A percentile compares a stretch with the other conserved stretches of the same genome.
These are phyloP conservation scores for Xiphophorus couchianus DNA, from an alignment of 2,113 vertebrate species.

Conservation along the genomic window DNA sequence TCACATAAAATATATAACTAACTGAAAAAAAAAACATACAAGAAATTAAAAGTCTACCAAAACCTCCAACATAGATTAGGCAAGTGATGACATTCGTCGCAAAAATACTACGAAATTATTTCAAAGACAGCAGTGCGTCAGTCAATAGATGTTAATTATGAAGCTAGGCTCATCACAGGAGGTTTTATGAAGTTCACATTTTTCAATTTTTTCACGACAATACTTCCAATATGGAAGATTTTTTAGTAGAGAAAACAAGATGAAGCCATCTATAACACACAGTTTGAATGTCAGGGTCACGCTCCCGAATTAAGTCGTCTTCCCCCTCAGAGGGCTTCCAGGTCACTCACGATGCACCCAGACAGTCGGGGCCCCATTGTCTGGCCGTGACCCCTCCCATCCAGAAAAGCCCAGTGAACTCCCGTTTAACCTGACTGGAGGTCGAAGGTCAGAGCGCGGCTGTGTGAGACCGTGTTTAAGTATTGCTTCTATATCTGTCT, in stretches of 20 bases:
- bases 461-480: conserved; percentile 9
- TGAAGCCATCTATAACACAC: neutral
- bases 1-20: neutral
- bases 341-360: conserved; percentile 29
- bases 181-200: no score
- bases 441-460: conserved; percentile 41
- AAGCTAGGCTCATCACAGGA: no score
- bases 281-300: neutral
- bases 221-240: neutral
- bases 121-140: no score
- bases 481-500: conserved; percentile 57
- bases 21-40: neutral
- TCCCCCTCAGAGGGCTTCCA: conserved; percentile 47
- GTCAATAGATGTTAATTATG: no score
- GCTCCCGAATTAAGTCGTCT: conserved; percentile 15
- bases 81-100: no score
- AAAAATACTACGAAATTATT: no score
- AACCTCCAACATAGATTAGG: no score
- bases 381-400: conserved; percentile 43
- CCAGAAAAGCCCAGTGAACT: conserved; percentile 29
- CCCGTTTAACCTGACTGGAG: conserved; percentile 37
- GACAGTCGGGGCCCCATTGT: conserved; percentile 65
- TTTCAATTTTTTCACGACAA: no score
- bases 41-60: no score
- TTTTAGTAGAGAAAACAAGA: neutral